Base-by-base conservation (phyloP, 2,113 vertebrate genomes). In the human (Homo sapiens) region DNA sequence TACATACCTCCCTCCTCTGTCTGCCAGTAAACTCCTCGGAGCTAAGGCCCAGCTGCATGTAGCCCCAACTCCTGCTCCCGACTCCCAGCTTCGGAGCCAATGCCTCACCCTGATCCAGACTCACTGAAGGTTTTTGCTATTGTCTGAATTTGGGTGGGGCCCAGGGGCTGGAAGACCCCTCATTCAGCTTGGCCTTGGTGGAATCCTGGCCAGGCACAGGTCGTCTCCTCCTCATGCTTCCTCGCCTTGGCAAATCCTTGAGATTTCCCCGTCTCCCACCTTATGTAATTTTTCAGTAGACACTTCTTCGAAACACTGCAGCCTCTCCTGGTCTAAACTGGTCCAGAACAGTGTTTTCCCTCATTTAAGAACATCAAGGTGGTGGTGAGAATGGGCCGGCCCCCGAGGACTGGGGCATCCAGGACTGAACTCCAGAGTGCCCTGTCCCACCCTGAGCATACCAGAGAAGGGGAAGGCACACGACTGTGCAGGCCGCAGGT, bases 381-480 rank as follows among this genome's bases (percentile, higher is more conserved):
- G 43, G 32, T 10, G n/a, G 76, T 22, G 10, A 6, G 59, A 64
- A 32, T 3, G 6, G 17, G n/a, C 13, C 10, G 0, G 40, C 2
- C 66, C 66, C 66, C 2, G 6, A 16, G 5, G 16, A 0, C 22
- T 18, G 16, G 5, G 2, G 9, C 2, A 2, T 4, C 43, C 3
- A 50, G 57, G 40, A 59, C 27, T 3, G 35, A 50, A 13, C 10
- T 16, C 16, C 57, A 25, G 40, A 55, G 64, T n/a, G 30, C 14
- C 1, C 43, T 20, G 27, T 3, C 35, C 14, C 27, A 8, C 32
- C 25, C 1, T 0, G 16, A 5, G 13, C 27, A 64, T 27, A 12
- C 68, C 22, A 2, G 66, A 22, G 35, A 27, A 18, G 4, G 57
- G 40, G 25, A 6, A 55, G 30, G 22, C 4, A 10, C 20, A 4